Evolutionary conservation across 2,113 vertebrate genomes (phyloP), one percentile per base, ranked within the genome.

Genomic region (Phocoena sinus): DNA sequence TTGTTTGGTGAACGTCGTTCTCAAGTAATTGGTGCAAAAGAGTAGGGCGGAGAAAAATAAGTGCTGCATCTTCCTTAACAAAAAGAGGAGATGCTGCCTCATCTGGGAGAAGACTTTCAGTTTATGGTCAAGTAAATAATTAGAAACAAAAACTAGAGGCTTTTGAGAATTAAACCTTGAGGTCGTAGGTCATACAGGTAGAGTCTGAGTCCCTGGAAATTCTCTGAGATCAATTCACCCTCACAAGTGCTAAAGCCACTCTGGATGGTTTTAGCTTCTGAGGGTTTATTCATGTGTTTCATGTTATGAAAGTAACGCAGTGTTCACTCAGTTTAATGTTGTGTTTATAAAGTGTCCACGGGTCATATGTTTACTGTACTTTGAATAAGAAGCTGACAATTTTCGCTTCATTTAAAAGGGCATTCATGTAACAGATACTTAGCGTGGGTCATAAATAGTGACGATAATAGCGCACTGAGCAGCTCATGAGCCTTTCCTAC

Each of bases 201-300:
- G 96, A 97, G 95, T 98, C 97, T 0, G 0, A 97, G 82, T 87
- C 38, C 58, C 26, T 97, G 95, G 47, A 95, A 97, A 96, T 96
- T 97, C n/a, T 88, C 91, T 97, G 88, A 92, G 70, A 95, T 98
- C 73, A 93, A 0, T 83, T 36, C 76, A 94, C 82, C 95, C 74
- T 77, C 93, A 20, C 0, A 12, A 93, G 91, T 96, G 87, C 94
- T 97, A 62, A 96, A 89, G 36, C 83, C 83, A 94, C 79, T 89
- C 12, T 44, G 56, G 83, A 62, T 63, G 81, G 28, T 70, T 92
- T 96, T 96, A 89, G 20, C 65, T 96, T 83, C 93, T 81, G 4
- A 93, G 60, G 71, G 33, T 31, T 76, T 95, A 56, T 0, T 65
- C 44, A 47, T 33, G 1, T 86, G 50, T 77, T 95, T 44, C 93